phyloP scores from a whole-genome alignment of 2,113 vertebrate genomes.

The Bubo blakistoni region DNA sequence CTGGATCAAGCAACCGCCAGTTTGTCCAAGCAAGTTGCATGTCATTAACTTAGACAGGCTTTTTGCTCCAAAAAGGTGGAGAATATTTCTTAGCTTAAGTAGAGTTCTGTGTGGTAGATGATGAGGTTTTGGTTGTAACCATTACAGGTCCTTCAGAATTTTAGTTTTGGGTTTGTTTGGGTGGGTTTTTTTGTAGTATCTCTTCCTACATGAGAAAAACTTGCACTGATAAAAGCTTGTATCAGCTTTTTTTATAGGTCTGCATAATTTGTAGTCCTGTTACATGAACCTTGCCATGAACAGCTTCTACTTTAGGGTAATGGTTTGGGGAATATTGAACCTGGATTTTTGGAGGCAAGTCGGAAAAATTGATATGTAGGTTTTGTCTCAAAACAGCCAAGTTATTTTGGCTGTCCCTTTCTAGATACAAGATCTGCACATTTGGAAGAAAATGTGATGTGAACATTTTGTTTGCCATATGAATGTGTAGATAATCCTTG shows the following conservation, averaged over 20 bases:
- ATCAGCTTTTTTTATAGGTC: background rate
- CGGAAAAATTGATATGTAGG: background rate
- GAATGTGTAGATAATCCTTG: background rate
- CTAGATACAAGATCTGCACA: background rate
- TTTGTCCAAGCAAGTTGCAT: background rate
- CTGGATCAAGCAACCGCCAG: background rate
- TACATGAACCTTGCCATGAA: background rate
- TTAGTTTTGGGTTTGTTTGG: background rate
- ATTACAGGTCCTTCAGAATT: background rate
- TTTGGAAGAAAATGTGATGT: background rate
- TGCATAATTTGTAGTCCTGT: background rate
- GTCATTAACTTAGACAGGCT: background rate
- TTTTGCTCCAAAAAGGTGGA: background rate
- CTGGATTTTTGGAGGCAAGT: background rate
- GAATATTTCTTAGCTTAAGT: background rate
- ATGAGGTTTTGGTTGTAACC: background rate
- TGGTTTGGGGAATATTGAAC: background rate
- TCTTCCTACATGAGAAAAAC: background rate
- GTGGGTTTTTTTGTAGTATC: background rate
- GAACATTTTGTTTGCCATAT: background rate
- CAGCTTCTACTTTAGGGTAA: background rate
- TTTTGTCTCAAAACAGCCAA: background rate
- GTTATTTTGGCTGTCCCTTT: background rate
- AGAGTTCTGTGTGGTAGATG: background rate
- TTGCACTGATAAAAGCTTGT: background rate